Base-by-base conservation (phyloP, 2,888 invertebrate genomes). In the Synergus laeviventris region DNA sequence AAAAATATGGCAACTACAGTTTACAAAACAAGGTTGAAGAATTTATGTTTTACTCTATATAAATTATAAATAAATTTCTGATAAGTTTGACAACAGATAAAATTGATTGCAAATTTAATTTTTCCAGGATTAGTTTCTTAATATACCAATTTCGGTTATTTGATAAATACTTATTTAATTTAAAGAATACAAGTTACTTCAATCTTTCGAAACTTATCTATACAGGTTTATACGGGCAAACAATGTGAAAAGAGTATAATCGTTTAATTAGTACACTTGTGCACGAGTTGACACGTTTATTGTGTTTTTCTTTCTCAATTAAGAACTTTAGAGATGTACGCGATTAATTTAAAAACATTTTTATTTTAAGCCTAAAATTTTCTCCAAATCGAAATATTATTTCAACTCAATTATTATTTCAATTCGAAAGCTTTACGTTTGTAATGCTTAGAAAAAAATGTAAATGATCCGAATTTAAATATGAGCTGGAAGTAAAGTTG, bases 211-310 rank as follows among this genome's bases (percentile, higher is more conserved):
- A 62, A 31, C 9, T n/a, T 38, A 38, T 31, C 4, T 4, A 3
- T 31, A 61, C 36, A 61, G 16, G 8, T 61, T 61, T 36, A 36
- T 12, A 31, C 8, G 61, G 36, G 36, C 16, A 14, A n/a, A 61
- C 1, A 62, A 16, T 38, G 39, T 11, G 38, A 12, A 12, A 38
- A 18, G 21, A 64, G 14, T 42, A 64, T 3, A 64, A 64, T 64
- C 39, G 14, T 21, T 64, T 21, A 64, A 64, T 64, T 24, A 14
- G 42, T 42, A 18, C 42, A 62, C 38, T 38, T 62, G 64, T 24
- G 21, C 5, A 2, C 14, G 38, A 18, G n/a, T 18, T 18, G 64
- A 14, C 42, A 64, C 14, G 39, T 42, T 39, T 64, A 21, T 24
- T 64, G 21, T 39, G 21, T 14, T 21, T 39, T 64, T 42, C 21